These are phyloP conservation scores for Bolborhynchus lineola DNA, from an alignment of 2,113 vertebrate genomes.

Conservation along the genomic window DNA sequence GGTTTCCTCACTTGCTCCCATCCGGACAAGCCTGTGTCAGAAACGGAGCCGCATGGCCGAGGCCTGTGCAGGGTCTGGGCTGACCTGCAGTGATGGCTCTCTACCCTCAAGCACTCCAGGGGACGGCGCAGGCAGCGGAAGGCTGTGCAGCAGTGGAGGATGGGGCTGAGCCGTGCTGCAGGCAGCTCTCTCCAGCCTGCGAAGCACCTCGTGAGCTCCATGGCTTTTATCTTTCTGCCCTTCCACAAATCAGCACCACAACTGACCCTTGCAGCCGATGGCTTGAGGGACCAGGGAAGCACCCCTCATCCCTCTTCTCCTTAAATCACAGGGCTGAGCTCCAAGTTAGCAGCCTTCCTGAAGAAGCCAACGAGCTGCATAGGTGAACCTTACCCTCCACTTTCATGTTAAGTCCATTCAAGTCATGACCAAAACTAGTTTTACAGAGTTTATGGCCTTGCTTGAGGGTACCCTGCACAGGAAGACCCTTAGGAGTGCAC, in stretches of 20 bases:
- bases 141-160: background rate
- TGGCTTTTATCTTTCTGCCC: background rate
- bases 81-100: fast-evolving
- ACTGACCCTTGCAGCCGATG: fast-evolving
- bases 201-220: fast-evolving
- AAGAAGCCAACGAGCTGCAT: background rate
- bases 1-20: fast-evolving
- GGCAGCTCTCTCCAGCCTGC: background rate
- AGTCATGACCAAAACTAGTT: background rate
- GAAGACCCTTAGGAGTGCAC: background rate
- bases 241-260: fast-evolving
- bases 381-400: background rate
- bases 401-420: background rate
- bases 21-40: fast-evolving
- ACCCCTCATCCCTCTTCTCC: background rate
- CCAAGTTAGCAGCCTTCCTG: background rate
- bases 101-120: background rate
- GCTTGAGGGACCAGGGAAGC: fast-evolving
- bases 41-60: fast-evolving
- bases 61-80: background rate
- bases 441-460: fast-evolving
- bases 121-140: background rate
- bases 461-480: fast-evolving
- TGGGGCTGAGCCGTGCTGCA: fast-evolving
- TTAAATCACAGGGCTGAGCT: background rate